Evolutionary conservation across 2,113 vertebrate genomes (phyloP).

Genomic region (Ursus arctos): DNA sequence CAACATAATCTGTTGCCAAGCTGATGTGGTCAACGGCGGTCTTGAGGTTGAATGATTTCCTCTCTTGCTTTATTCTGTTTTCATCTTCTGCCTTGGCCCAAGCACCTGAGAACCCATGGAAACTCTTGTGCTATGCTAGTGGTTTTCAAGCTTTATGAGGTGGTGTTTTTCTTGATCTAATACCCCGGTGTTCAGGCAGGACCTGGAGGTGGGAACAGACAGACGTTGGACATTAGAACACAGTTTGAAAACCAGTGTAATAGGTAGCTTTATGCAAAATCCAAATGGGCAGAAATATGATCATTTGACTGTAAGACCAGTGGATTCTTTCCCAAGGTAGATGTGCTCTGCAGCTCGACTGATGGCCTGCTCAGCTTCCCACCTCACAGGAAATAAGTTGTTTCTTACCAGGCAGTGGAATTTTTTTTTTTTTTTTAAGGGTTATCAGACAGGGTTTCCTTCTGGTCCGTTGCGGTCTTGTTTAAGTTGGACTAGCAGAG

Average conservation of each 20-base stretch:
- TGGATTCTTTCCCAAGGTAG: not conserved
- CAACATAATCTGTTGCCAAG: not conserved
- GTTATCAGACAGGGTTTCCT: slow-evolving; percentile 69
- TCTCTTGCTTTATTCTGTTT: slow-evolving; percentile 21
- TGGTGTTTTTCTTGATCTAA: slow-evolving; percentile 11
- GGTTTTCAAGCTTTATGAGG: slow-evolving; percentile 2
- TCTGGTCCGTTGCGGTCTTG: slow-evolving; percentile 38
- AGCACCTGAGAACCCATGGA: slow-evolving; percentile 56
- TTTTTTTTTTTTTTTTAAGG: slow-evolving; percentile 38
- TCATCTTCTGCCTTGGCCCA: slow-evolving; percentile 43
- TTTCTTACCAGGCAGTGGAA: slow-evolving; percentile 53
- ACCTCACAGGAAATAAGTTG: slow-evolving; percentile 63
- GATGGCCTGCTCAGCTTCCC: not conserved
- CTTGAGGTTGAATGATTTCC: slow-evolving; percentile 55
- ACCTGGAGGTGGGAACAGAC: not conserved
- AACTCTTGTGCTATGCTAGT: slow-evolving; percentile 9
- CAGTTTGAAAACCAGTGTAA: not conserved
- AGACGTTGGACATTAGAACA: not conserved
- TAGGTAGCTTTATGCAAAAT: not conserved
- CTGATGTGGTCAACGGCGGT: not conserved
- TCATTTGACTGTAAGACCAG: not conserved
- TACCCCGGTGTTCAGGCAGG: not conserved
- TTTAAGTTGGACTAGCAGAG: slow-evolving; percentile 46
- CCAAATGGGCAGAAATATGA: not conserved
- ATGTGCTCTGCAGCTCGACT: not conserved